Evolutionary conservation across 2,113 vertebrate species (phyloP).

Genomic region (Alces alces): DNA sequence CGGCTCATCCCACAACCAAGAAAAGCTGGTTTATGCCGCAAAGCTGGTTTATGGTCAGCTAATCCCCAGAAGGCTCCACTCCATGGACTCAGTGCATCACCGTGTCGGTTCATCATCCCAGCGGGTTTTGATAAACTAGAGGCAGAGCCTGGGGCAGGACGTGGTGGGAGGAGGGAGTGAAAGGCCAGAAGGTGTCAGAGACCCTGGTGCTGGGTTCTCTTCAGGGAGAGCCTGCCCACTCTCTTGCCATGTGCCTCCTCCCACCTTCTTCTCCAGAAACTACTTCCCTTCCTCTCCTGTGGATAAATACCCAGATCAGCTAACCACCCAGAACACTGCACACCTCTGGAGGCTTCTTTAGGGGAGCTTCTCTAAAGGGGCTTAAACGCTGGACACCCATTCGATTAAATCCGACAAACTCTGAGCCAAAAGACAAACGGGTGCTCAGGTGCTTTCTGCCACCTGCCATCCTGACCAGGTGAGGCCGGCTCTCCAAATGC

Average conservation of each 20-base stretch:
- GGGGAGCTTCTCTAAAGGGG: background rate
- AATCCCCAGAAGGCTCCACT: background rate
- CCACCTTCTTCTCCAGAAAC: background rate
- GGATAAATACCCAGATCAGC: background rate
- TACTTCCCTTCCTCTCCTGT: background rate
- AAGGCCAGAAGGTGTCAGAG: background rate
- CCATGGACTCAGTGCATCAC: rapidly evolving
- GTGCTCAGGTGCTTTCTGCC: background rate
- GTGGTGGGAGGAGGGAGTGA: no score
- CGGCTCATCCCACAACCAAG: background rate
- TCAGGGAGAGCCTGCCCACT: background rate
- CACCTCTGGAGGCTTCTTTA: background rate
- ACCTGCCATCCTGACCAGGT: background rate
- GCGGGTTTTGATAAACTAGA: background rate
- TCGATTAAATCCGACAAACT: background rate
- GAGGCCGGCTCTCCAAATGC: background rate
- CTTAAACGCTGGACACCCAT: background rate
- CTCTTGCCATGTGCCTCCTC: background rate
- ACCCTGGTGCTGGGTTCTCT: background rate
- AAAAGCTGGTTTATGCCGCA: background rate
- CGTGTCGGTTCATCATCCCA: background rate
- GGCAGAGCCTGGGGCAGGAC: background rate
- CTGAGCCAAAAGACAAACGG: background rate
- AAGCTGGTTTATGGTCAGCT: background rate
- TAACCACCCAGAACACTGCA: background rate